A percentile compares a stretch with the other conserved stretches of the same genome.
Conservation (phyloP, 2,797 vertebrate genomes). For the Myiothlypis chrysogaster region DNA sequence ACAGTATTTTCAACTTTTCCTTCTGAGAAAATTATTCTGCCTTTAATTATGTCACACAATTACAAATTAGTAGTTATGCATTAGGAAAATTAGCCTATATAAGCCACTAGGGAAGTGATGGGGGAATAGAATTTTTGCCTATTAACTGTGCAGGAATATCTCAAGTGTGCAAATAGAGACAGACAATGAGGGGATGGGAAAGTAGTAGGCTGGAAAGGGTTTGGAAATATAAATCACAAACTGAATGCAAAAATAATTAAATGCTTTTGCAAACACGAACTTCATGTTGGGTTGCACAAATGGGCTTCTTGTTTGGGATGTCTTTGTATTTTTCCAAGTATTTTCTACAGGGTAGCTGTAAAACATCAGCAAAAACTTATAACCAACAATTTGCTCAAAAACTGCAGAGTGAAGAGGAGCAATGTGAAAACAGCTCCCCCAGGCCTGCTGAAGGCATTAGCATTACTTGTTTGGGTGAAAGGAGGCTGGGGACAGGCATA, state of each 20-base stretch:
- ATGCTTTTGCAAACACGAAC: neutral
- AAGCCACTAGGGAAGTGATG: neutral
- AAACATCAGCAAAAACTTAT: neutral
- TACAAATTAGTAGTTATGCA: neutral
- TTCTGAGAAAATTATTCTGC: neutral
- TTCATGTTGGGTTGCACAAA: neutral
- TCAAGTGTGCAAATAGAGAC: neutral
- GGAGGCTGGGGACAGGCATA: neutral
- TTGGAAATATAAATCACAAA: neutral
- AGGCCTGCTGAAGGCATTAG: neutral
- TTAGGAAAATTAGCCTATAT: neutral
- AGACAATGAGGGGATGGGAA: neutral
- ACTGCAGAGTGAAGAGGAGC: neutral
- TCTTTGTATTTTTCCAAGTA: neutral
- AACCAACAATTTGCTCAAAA: neutral
- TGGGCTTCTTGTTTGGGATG: neutral
- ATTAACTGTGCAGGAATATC: neutral
- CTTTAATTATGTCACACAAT: neutral
- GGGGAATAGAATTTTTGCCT: neutral
- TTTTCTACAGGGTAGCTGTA: neutral
- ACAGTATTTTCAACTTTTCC: neutral
- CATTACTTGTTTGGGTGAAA: neutral
- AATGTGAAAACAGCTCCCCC: neutral
- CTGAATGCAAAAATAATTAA: neutral
- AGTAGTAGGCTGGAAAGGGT: neutral